Evolutionary conservation across 2,113 vertebrate genomes (phyloP), one percentile per base, ranked within the genome.

Genomic region (Alces alces): DNA sequence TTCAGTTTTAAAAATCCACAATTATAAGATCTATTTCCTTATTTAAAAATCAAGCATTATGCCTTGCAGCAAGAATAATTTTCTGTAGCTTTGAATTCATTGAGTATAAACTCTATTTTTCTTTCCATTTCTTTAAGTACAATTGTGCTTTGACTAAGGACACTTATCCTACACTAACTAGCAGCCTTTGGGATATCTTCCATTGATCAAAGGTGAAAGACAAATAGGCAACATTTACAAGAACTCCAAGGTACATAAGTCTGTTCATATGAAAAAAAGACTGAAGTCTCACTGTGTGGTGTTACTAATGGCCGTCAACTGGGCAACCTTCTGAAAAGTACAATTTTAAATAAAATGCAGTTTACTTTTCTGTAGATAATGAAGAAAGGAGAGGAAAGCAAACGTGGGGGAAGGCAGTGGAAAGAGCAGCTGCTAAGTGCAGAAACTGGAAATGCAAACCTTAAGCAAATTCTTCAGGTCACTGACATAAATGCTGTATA

Each of bases 321-420:
- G 55, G 19, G 7, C 54, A 96, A 73, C 6, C 76, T 82, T 80
- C 45, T 57, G 39, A 91, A 86, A 91, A 91, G 76, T 30, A 47
- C 16, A 47, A 16, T 43, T 95, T 94, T 94, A 23, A 96, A 85
- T 79, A 47, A n/a, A 96, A 94, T 64, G 23, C 30, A 78, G 13
- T 80, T 66, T 95, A 33, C 19, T 70, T 86, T 94, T 87, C 87
- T 90, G n/a, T 73, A 64, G 78, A 45, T 80, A 73, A 83, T 93
- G 54, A 21, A 83, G 43, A 61, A 33, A 87, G 86, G 60, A 89
- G 70, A 52, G 5, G 45, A 80, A 54, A 70, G 58, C 33, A 36
- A 30, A n/a, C 16, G 5, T 13, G 14, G 23, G 28, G 13, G 27
- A 13, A 33, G 3, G 33, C 0, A n/a, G 19, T 5, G 14, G 50